Evolutionary conservation across 2,797 vertebrate genomes (phyloP), one percentile per base, ranked within the genome.

Genomic region (Streptopelia turtur): DNA sequence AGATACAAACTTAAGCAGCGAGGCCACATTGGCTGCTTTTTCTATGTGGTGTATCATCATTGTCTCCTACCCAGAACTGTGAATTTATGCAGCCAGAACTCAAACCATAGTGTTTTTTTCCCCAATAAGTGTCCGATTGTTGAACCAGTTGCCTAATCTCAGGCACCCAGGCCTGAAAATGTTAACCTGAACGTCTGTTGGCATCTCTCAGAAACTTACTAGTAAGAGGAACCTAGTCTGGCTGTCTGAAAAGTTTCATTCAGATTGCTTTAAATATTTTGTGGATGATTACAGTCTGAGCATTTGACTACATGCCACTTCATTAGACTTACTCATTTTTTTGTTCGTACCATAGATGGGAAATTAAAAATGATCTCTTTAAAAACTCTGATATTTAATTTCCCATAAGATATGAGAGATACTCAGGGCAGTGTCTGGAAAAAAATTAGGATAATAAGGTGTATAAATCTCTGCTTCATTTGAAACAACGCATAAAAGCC

Each of bases 401-500:
- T 94, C 85, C 90, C 87, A 79, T 87, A 94, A 95, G 96, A 93
- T 95, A 94, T 22, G 83, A 79, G 83, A 90, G 81, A 95, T 93
- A 91, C 83, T 78, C 69, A 83, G 27, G 39, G 78, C 87, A 96
- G 78, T 91, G 80, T 88, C 89, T 97, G 93, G 90, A 95, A 94
- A 96, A 94, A 93, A 96, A 95, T 85, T 95, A 96, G 81, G 93
- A 95, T 94, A 96, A 96, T 91, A 96, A 93, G 95, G 91, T 89
- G 95, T 94, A 94, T 95, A 95, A 96, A 93, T 94, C 95, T 94
- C 85, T 72, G 84, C 93, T 95, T 96, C 94, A 87, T 96, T 97
- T 87, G 92, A 94, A 95, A 93, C 92, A 94, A 95, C 16, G 87
- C 94, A 96, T 92, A 96, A 96, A 97, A 96, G 80, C 93, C 85